Conservation (phyloP, 2,113 vertebrate species). For the Leptosomus discolor region DNA sequence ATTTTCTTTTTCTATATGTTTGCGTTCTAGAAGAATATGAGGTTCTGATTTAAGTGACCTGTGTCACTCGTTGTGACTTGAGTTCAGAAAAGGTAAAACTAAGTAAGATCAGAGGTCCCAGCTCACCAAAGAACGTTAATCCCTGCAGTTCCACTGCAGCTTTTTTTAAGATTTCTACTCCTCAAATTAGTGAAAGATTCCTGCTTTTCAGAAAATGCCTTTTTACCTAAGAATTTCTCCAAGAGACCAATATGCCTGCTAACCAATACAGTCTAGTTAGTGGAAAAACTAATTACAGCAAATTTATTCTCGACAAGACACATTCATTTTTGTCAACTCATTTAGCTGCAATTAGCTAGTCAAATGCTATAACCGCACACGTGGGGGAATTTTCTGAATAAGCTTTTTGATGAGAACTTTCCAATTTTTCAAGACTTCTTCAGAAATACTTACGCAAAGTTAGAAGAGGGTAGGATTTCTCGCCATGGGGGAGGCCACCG, state of each 20-base stretch:
- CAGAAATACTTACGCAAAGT: neutral
- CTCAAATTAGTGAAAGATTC: neutral
- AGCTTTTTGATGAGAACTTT: neutral
- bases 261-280: neutral
- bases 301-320: neutral
- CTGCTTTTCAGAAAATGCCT: neutral
- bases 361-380: neutral
- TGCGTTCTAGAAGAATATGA: neutral
- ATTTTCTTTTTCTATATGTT: neutral
- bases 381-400: neutral
- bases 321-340: neutral
- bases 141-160: neutral
- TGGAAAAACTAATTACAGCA: neutral
- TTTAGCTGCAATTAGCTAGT: neutral
- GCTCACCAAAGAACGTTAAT: neutral
- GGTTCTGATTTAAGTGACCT: neutral
- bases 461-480: neutral
- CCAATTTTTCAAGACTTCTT: neutral
- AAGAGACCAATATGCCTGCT: neutral
- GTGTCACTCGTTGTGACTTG: neutral
- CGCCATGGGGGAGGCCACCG: rapidly evolving
- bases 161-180: neutral
- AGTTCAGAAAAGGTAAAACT: neutral
- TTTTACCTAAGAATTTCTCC: neutral
- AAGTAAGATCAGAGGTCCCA: neutral